A percentile compares a stretch with the other conserved stretches of the same genome.
These are phyloP conservation scores for Blera fallax DNA, from an alignment of 2,888 invertebrate species.

Conservation along the genomic window DNA sequence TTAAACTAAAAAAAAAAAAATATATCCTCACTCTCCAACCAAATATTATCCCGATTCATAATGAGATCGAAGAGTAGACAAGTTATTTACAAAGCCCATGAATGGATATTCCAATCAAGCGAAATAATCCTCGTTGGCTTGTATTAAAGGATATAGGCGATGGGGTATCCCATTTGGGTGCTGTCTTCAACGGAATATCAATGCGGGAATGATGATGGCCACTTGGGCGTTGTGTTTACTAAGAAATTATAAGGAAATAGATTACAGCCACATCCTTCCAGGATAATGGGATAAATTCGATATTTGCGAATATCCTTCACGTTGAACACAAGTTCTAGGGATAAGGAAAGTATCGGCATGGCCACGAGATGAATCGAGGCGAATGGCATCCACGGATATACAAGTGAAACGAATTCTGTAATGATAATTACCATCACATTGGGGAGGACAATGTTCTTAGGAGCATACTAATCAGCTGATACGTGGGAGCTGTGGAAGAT, in stretches of 20 bases:
- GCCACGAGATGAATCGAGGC: not conserved
- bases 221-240: constrained; percentile 63
- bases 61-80: constrained; percentile 23
- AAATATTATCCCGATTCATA: not conserved
- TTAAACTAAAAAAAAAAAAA: constrained; percentile 4
- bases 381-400: constrained; percentile 11
- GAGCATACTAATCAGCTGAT: constrained; percentile 55
- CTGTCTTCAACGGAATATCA: constrained; percentile 50
- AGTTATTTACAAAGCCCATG: constrained; percentile 39
- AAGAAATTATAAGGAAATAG: constrained; percentile 70
- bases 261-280: constrained; percentile 68
- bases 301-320: constrained; percentile 51
- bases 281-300: constrained; percentile 68
- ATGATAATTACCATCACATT: constrained; percentile 49
- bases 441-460: constrained; percentile 12
- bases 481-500: not conserved
- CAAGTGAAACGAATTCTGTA: constrained; percentile 34
- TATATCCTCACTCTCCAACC: not conserved
- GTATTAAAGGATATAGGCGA: constrained; percentile 30
- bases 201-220: constrained; percentile 61
- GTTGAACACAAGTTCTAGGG: not conserved
- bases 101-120: constrained; percentile 64
- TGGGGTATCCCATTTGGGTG: not conserved
- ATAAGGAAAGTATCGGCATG: not conserved
- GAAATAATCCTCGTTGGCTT: constrained; percentile 52